Evolutionary conservation across 2,888 invertebrate species (phyloP).

Genomic region (Rambutsinella grinnellia): DNA sequence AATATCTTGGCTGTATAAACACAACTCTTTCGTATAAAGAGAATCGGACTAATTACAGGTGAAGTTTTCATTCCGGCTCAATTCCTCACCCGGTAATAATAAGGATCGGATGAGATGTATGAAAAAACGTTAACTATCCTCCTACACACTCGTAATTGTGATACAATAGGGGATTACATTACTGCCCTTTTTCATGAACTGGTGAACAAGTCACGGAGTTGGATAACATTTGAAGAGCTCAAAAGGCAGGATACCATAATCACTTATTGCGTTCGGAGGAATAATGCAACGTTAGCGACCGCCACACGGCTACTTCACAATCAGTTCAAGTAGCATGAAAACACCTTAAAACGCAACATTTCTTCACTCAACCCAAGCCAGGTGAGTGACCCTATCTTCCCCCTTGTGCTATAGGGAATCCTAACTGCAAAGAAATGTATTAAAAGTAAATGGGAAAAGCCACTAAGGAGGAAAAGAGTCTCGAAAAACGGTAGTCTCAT

Average conservation of each 20-base stretch:
- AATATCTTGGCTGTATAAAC: not conserved
- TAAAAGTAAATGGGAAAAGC: not conserved
- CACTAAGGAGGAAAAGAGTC: not conserved
- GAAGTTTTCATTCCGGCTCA: not conserved
- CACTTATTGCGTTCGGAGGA: not conserved
- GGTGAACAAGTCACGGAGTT: not conserved
- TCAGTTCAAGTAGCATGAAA: conserved; percentile 3
- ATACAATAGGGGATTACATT: no score
- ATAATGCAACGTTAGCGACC: not conserved
- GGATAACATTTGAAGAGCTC: not conserved
- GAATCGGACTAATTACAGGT: not conserved
- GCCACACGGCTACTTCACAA: not conserved
- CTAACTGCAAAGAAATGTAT: not conserved
- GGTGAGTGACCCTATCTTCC: conserved; percentile 52
- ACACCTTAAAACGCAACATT: conserved; percentile 39
- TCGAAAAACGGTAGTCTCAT: conserved; percentile 25
- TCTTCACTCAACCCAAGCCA: conserved; percentile 25
- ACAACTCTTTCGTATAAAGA: not conserved
- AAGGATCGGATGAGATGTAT: no score
- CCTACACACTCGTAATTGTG: no score
- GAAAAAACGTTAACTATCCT: no score
- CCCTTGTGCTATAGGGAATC: not conserved
- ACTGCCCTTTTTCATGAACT: no score
- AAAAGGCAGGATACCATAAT: not conserved
- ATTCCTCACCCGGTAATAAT: no score